Evolutionary conservation across 2,888 invertebrate genomes (phyloP).

Genomic region (Spatulosminthurus flaviceps): DNA sequence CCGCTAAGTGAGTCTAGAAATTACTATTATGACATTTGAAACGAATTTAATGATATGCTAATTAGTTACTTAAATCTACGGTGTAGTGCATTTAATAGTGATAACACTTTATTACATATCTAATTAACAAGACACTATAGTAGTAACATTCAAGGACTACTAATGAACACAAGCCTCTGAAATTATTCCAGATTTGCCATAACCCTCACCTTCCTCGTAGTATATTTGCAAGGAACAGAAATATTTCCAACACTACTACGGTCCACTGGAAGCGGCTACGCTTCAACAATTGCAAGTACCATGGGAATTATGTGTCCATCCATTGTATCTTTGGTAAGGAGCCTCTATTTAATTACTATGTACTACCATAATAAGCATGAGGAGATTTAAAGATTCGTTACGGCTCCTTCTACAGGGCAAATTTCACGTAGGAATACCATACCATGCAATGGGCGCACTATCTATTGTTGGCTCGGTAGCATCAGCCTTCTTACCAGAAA

Average conservation of each 20-base stretch:
- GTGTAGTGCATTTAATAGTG: too few relatives aligned
- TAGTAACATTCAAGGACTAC: too few relatives aligned
- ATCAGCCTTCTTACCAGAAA: conserved; percentile 72
- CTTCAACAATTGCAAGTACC: conserved; percentile 70
- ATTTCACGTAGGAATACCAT: conserved; percentile 54
- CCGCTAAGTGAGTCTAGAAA: conserved; percentile 54
- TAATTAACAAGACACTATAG: too few relatives aligned
- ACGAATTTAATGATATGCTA: too few relatives aligned
- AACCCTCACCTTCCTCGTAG: conserved; percentile 70
- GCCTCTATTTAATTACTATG: background rate
- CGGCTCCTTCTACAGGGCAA: conserved; percentile 52
- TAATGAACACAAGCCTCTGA: too few relatives aligned
- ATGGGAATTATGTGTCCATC: conserved; percentile 72
- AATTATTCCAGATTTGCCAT: background rate
- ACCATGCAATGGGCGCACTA: conserved; percentile 41
- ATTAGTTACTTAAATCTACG: too few relatives aligned
- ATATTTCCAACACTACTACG: conserved; percentile 75
- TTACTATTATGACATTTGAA: too few relatives aligned
- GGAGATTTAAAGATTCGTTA: conserved; percentile 30
- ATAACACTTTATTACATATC: too few relatives aligned
- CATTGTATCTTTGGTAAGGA: conserved; percentile 67
- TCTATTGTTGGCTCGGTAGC: conserved; percentile 65
- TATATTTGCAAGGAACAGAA: conserved; percentile 73
- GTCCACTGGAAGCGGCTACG: conserved; percentile 73
- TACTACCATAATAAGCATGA: conserved; percentile 67